Evolutionary conservation across 1,140 invertebrate genomes (phyloP), one percentile per base, ranked within the genome.

Genomic region (Centruroides sculpturatus): DNA sequence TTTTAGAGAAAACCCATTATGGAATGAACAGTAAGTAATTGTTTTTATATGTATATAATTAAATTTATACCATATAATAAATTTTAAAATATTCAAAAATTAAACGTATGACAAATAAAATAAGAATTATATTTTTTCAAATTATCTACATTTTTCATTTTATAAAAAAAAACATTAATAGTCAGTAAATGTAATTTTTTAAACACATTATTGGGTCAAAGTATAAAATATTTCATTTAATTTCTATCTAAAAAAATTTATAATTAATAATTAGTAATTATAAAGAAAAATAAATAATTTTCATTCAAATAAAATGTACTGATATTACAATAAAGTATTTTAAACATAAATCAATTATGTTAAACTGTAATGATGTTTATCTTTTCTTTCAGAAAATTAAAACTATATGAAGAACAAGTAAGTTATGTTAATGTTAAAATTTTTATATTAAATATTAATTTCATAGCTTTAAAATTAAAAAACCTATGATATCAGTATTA

Each of bases 341-440:
- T 41, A 8, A 41, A 6, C 41, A 41, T 41, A 41, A 41, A 23
- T 23, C 23, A 23, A 23, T 23, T 23, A 23, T 2, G 2, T 23
- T 23, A 23, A 23, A 23, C 23, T 23, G 2, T 2, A 23, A 23
- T 23, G 2, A 23, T 23, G 23, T 23, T 23, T 23, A 23, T 23
- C 23, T 56, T 62, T 65, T 66, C 67, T 71, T 69, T 10, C 57
- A 87, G 85, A 68, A 91, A 91, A 79, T 75, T 91, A 13, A 85
- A 92, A 70, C 80, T 89, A 0, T 92, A 93, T 69, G 90, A 93
- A 72, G 90, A 93, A 71, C 90, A 93, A 73, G 89, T 65, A 56
- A 58, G 57, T 50, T 36, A 47, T 34, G 49, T 6, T 47, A 46
- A 51, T 36, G 9, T 59, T 55, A 36, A 54, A 56, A 46, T 52